phyloP scores from a whole-genome alignment of 2,888 invertebrate genomes.

The Eurytoma adleriae region DNA sequence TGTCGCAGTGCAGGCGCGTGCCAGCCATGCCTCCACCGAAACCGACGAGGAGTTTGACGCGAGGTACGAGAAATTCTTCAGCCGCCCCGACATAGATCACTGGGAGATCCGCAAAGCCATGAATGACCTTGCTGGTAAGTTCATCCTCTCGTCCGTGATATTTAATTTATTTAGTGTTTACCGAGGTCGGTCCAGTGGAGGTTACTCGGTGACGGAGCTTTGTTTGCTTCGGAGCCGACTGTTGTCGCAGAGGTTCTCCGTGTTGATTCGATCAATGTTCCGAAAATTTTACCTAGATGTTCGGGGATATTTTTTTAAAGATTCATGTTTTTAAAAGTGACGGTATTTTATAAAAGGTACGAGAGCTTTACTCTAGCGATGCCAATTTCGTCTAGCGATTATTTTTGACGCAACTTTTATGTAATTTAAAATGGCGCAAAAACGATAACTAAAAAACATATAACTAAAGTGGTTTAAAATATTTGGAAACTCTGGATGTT shows the following conservation, averaged over 20 bases:
- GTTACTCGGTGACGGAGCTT: neutral
- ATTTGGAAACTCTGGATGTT: neutral
- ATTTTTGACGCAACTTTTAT: slow-evolving; percentile 47
- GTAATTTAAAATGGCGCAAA: slow-evolving; percentile 53
- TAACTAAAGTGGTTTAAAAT: neutral
- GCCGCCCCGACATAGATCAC: slow-evolving; percentile 90
- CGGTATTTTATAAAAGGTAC: no score
- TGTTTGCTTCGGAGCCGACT: neutral
- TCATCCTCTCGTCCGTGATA: no score
- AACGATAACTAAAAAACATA: slow-evolving; percentile 42
- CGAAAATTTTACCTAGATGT: neutral
- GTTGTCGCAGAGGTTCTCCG: no score
- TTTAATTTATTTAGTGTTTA: no score
- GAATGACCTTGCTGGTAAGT: slow-evolving; percentile 83
- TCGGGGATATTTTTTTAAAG: neutral
- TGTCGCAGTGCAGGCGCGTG: slow-evolving; percentile 11
- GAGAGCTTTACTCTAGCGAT: neutral
- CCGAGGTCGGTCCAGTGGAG: no score
- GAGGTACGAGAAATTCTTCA: slow-evolving; percentile 90
- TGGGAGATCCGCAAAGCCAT: slow-evolving; percentile 96
- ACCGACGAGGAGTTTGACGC: slow-evolving; percentile 91
- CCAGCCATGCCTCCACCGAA: slow-evolving; percentile 75
- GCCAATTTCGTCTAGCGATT: slow-evolving; percentile 3
- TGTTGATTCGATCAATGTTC: neutral
- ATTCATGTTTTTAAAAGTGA: no score